Evolutionary conservation across 2,888 invertebrate species (phyloP).

Genomic region (Diaphora mendica): DNA sequence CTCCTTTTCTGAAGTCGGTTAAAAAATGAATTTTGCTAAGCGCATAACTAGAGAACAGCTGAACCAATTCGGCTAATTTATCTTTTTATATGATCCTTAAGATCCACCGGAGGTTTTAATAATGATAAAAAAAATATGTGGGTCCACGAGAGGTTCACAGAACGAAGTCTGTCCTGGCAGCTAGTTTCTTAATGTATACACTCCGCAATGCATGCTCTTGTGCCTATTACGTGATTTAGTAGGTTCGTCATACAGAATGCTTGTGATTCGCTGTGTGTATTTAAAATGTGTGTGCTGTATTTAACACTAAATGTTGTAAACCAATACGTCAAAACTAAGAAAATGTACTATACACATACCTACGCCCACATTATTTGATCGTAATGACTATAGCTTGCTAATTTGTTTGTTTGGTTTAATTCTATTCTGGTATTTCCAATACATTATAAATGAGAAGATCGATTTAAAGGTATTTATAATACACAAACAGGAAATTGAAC

Average conservation of each 20-base stretch:
- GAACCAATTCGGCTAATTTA: too few species aligned
- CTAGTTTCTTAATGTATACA: too few species aligned
- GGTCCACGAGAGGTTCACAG: too few species aligned
- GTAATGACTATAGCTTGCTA: slow-evolving; percentile 19
- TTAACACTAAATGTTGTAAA: neutral
- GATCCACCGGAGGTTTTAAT: too few species aligned
- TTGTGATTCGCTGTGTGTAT: too few species aligned
- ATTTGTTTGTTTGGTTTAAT: slow-evolving; percentile 25
- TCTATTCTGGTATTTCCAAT: slow-evolving; percentile 23
- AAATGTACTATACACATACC: slow-evolving; percentile 16
- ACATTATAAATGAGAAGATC: neutral
- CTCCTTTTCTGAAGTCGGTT: too few species aligned
- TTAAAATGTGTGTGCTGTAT: too few species aligned
- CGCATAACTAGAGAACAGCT: too few species aligned
- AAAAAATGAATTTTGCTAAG: too few species aligned
- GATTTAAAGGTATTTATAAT: slow-evolving; percentile 13
- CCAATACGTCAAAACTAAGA: neutral
- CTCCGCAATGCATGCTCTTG: neutral
- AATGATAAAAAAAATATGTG: too few species aligned
- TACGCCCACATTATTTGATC: slow-evolving; percentile 22
- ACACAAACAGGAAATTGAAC: slow-evolving; percentile 29
- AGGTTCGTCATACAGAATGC: neutral
- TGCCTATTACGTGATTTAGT: neutral
- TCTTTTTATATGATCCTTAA: too few species aligned
- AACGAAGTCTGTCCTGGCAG: too few species aligned